Evolutionary conservation across 2,888 invertebrate species (phyloP), one percentile per base, ranked within the genome.

Genomic region (Melanostoma mellinum): DNA sequence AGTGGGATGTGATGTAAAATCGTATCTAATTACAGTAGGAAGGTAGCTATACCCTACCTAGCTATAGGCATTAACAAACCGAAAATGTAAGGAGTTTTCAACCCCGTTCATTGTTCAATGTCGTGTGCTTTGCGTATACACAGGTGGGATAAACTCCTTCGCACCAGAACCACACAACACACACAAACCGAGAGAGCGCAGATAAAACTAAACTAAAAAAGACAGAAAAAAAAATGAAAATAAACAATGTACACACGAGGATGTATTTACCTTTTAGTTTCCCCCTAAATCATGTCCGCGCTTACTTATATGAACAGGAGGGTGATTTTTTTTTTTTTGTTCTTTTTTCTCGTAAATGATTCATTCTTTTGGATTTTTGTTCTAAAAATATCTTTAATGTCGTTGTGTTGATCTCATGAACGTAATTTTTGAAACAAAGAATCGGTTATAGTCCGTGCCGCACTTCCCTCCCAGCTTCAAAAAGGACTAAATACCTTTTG

Each of bases 81-180:
- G 6, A 32, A 48, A 38, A 56, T 9, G 10, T 4, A 72, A 81
- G 72, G 68, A 77, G 56, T 78, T 78, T 82, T 73, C 82, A 78
- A 73, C 78, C 77, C 82, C 50, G 44, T 33, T 53, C 33, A 4
- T 3, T n/a, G 61, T 33, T 33, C 6, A 50, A n/a, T 63, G 63
- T 60, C 68, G 67, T 73, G 73, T 73, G 72, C 71, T 50, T 56
- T 81, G 67, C 80, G 75, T 74, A 76, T 71, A 61, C 77, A 73
- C 82, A 82, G 82, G 78, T 82, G 82, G 82, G 82, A 82, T 82
- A 68, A 77, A 82, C 81, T 77, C 73, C 82, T 58, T 63, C 77
- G 63, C 35, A 42, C 67, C 78, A 71, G 20, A 0, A 20, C 20
- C 6, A 52, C 40, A 38, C 52, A 76, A 48, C 65, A 53, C 60